A percentile compares a stretch with the other conserved stretches of the same genome.
phyloP scores from a whole-genome alignment of 1,140 invertebrate genomes.

The Tenebrio molitor region DNA sequence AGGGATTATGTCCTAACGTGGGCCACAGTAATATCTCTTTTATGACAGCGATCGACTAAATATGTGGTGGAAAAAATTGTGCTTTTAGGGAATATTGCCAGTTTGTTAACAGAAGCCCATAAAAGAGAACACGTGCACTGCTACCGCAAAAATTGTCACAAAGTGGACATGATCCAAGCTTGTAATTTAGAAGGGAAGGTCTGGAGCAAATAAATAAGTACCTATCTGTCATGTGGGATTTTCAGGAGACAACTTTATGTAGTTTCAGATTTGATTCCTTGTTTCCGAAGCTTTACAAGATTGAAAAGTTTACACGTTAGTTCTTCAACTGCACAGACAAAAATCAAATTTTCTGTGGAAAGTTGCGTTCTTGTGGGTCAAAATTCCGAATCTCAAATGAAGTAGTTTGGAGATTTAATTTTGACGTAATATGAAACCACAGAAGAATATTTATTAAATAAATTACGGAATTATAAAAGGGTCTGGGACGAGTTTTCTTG shows the following conservation, averaged over 20 bases:
- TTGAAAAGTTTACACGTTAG: background rate
- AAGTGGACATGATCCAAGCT: no score
- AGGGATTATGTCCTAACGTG: constrained; percentile 26
- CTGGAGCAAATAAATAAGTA: no score
- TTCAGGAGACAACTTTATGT: no score
- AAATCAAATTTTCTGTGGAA: constrained; percentile 3
- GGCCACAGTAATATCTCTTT: background rate
- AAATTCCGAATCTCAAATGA: constrained; percentile 13
- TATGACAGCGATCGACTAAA: constrained; percentile 4
- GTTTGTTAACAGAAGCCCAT: no score
- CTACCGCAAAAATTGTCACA: no score
- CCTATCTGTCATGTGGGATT: no score
- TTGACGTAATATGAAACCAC: constrained; percentile 22
- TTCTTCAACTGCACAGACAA: background rate
- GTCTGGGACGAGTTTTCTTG: background rate
- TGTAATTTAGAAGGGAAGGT: no score
- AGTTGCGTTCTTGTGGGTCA: background rate
- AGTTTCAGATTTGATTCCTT: no score
- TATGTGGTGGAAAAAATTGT: no score
- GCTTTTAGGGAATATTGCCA: no score
- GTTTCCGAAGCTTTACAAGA: no score
- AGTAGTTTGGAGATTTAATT: constrained; percentile 31
- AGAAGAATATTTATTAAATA: constrained; percentile 37
- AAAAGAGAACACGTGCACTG: no score
- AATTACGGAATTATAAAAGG: constrained; percentile 29